These are phyloP conservation scores for Drosophila incognita DNA, from an alignment of 2,888 invertebrate genomes.

Conservation along the genomic window DNA sequence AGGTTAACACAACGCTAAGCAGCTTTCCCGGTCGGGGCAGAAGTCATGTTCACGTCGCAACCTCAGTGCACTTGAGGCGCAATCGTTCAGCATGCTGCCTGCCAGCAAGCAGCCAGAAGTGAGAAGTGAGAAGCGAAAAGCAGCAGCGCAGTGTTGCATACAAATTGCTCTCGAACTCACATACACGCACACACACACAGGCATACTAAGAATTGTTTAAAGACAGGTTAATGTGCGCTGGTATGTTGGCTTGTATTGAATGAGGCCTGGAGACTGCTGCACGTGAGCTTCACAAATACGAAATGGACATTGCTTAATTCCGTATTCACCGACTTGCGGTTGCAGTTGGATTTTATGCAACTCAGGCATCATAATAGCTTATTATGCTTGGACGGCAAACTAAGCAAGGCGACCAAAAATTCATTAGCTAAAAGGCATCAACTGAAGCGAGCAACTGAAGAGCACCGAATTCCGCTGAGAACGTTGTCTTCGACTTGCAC, in stretches of 20 bases:
- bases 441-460: constrained; percentile 26
- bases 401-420: constrained; percentile 51
- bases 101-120: constrained; percentile 24
- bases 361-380: constrained; percentile 75
- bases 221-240: constrained; percentile 58
- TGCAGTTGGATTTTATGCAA: constrained; percentile 65
- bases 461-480: constrained; percentile 41
- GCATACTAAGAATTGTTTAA: constrained; percentile 34
- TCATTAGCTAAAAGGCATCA: constrained; percentile 75
- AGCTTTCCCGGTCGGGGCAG: constrained; percentile 43
- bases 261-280: constrained; percentile 48
- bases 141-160: constrained; percentile 62
- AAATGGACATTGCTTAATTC: constrained; percentile 80
- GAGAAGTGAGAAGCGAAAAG: constrained; percentile 7
- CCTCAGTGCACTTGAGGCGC: constrained; percentile 74
- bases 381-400: constrained; percentile 59
- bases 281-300: constrained; percentile 75
- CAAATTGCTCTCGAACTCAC: constrained; percentile 64
- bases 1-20: constrained; percentile 72
- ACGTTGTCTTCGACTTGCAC: constrained; percentile 37
- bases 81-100: constrained; percentile 71
- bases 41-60: constrained; percentile 48
- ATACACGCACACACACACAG: constrained; percentile 22
- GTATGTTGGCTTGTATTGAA: constrained; percentile 23
- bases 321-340: constrained; percentile 54